Percentiles rank a stretch among this genome's conserved stretches.
These are phyloP conservation scores for Machimus atricapillus DNA, from an alignment of 2,888 invertebrate species.

Conservation along the genomic window DNA sequence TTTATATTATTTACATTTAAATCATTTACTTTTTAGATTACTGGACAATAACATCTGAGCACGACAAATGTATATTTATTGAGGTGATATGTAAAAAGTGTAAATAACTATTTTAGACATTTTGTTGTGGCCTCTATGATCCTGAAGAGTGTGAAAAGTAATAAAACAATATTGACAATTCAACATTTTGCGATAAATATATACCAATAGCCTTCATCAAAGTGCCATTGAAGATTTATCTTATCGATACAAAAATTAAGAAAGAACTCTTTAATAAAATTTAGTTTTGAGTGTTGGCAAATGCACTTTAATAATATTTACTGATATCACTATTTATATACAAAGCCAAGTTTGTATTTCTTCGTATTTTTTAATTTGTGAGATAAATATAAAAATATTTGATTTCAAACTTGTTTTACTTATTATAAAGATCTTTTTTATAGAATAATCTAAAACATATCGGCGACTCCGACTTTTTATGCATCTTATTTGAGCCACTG, in stretches of 20 bases:
- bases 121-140: background rate
- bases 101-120: background rate
- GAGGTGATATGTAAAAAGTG: background rate
- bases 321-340: background rate
- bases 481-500: too few species aligned
- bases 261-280: background rate
- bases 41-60: background rate
- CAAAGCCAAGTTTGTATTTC: background rate
- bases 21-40: background rate
- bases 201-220: background rate
- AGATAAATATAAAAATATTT: background rate
- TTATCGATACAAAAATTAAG: background rate
- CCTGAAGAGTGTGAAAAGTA: background rate
- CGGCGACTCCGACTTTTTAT: too few species aligned
- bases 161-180: background rate
- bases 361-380: background rate
- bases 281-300: background rate
- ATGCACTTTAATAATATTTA: background rate
- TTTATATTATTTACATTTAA: background rate
- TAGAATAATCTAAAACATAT: too few species aligned
- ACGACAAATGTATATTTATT: background rate
- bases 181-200: background rate
- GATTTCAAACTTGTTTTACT: background rate
- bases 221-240: background rate
- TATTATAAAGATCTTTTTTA: background rate